These are phyloP conservation scores for Cheilosia pagana DNA, from an alignment of 2,888 invertebrate genomes.

Conservation along the genomic window DNA sequence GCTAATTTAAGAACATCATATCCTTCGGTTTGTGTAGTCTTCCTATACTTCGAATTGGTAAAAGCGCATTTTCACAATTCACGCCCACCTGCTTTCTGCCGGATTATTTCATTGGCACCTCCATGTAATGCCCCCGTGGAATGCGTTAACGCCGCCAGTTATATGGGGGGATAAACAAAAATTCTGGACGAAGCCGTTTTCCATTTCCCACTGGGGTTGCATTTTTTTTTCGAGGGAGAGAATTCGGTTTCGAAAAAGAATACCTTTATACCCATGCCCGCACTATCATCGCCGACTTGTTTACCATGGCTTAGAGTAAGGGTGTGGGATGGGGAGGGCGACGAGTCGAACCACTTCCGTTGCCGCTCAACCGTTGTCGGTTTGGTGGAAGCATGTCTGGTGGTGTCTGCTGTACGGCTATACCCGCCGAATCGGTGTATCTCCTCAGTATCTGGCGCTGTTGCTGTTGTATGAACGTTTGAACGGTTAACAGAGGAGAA, in stretches of 20 bases:
- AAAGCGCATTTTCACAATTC: constrained; percentile 21
- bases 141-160: constrained; percentile 1
- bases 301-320: constrained; percentile 19
- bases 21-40: constrained; percentile 11
- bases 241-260: constrained; percentile 16
- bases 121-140: background rate
- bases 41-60: background rate
- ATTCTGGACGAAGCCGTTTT: constrained; percentile 8
- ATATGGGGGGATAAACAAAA: constrained; percentile 12
- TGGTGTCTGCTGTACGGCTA: constrained; percentile 43
- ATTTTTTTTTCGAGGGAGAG: constrained; percentile 14
- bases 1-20: constrained; percentile 55
- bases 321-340: constrained; percentile 25
- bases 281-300: constrained; percentile 26
- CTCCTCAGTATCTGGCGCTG: constrained; percentile 44
- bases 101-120: constrained; percentile 45
- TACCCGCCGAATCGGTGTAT: constrained; percentile 46
- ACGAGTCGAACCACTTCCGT: constrained; percentile 66
- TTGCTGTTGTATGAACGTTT: constrained; percentile 68
- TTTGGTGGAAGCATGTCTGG: constrained; percentile 62
- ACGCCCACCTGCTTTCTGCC: constrained; percentile 42
- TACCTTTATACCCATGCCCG: constrained; percentile 2
- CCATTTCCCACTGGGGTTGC: constrained; percentile 36
- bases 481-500: constrained; percentile 69
- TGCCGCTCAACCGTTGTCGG: constrained; percentile 32